A percentile compares a stretch with the other conserved stretches of the same genome.
Evolutionary conservation across 37 sponge, comb jelly and placozoan species (phyloP).

Genomic region (Theonella swinhoei): DNA sequence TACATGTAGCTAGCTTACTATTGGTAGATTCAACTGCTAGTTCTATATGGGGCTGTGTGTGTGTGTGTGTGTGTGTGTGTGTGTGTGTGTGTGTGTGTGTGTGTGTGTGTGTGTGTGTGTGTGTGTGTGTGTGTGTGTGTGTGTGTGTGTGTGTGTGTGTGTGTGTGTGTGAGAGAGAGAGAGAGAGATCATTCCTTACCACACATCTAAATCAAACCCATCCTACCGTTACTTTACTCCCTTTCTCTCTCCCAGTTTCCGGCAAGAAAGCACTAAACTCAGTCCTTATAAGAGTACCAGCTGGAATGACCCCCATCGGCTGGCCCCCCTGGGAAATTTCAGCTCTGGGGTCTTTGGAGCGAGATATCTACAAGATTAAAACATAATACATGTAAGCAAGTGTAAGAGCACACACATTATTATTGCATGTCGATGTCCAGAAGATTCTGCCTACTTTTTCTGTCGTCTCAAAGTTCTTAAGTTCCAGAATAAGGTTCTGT

Average conservation of each 20-base stretch:
- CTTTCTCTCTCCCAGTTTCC: not conserved
- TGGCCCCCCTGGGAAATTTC: slow-evolving; percentile 11
- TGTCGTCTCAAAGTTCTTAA: slow-evolving; percentile 91
- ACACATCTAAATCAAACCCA: not conserved
- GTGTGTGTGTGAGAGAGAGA: slow-evolving; percentile 25
- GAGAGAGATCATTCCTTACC: not conserved
- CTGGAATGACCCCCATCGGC: slow-evolving; percentile 78
- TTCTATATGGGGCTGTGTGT: slow-evolving; percentile 65
- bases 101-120: too few relatives aligned
- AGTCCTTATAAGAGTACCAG: slow-evolving; percentile 72
- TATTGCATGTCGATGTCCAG: not conserved
- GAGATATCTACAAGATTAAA: slow-evolving; percentile 13
- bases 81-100: too few relatives aligned
- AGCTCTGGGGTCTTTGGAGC: not conserved
- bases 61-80: too few relatives aligned
- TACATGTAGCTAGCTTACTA: slow-evolving; percentile 29
- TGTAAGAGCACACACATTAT: not conserved
- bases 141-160: too few relatives aligned
- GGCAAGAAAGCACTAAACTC: slow-evolving; percentile 58
- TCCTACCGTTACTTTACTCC: not conserved
- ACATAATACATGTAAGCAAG: not conserved
- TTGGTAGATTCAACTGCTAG: slow-evolving; percentile 63
- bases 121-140: too few relatives aligned
- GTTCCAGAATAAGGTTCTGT: slow-evolving; percentile 79
- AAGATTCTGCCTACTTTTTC: slow-evolving; percentile 52